phyloP scores from a whole-genome alignment of 2,888 invertebrate species.

The Agrochola macilenta region DNA sequence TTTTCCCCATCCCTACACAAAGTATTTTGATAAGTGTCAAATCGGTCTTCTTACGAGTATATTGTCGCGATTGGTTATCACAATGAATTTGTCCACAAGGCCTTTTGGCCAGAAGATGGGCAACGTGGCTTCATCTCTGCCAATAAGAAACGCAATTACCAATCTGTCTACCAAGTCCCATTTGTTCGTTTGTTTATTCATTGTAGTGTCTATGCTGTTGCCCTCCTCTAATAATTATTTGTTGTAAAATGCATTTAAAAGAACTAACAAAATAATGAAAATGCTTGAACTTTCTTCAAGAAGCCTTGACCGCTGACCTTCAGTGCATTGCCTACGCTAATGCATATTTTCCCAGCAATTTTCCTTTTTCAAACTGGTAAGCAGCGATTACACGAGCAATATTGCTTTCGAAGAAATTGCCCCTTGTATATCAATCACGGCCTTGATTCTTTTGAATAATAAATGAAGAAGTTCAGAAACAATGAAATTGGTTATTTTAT shows the following conservation, averaged over 20 bases:
- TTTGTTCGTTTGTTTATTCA: neutral
- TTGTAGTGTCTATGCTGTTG: neutral
- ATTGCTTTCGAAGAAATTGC: slow-evolving; percentile 10
- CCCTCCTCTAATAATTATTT: neutral
- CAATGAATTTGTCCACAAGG: neutral
- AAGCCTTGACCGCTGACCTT: neutral
- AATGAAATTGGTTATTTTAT: neutral
- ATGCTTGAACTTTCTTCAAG: neutral
- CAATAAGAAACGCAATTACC: neutral
- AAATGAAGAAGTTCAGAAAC: neutral
- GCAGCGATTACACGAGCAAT: neutral
- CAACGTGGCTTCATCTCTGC: neutral
- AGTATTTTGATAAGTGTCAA: too few species aligned
- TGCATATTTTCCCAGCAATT: slow-evolving; percentile 24
- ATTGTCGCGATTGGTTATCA: too few species aligned
- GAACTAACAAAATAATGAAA: neutral
- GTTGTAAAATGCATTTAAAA: neutral
- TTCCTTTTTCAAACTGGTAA: neutral
- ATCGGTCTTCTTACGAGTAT: too few species aligned
- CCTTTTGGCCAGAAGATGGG: too few species aligned
- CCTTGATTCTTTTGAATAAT: slow-evolving; percentile 16
- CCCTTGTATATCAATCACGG: neutral
- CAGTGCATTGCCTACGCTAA: neutral
- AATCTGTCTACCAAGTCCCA: neutral
- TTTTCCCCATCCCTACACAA: too few species aligned